Evolutionary conservation across 2,888 invertebrate genomes (phyloP).

Genomic region (Leptopilina myrica): DNA sequence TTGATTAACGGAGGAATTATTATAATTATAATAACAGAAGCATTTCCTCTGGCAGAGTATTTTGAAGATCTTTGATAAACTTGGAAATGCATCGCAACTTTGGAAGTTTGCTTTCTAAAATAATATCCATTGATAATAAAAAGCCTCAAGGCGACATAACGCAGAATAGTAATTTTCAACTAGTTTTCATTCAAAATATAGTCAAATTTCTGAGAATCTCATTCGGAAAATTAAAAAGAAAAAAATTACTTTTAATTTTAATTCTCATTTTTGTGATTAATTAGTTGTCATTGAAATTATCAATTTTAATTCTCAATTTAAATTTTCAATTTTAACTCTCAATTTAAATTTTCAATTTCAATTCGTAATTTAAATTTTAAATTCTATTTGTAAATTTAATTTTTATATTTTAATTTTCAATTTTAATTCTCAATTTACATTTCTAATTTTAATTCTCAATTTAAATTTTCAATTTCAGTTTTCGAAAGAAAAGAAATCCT

Average conservation of each 20-base stretch:
- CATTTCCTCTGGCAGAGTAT: neutral
- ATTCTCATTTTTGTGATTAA: too few species aligned
- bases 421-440: too few species aligned
- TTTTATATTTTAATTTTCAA: too few species aligned
- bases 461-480: neutral
- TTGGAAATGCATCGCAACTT: neutral
- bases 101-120: constrained; percentile 8
- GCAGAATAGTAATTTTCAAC: constrained; percentile 6
- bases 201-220: neutral
- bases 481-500: neutral
- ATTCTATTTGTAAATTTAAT: too few species aligned
- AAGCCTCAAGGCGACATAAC: neutral
- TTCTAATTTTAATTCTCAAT: too few species aligned
- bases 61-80: neutral
- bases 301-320: too few species aligned
- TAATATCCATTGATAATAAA: neutral
- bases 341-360: too few species aligned
- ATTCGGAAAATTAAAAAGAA: neutral
- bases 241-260: too few species aligned
- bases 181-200: neutral
- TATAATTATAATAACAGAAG: neutral
- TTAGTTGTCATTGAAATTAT: too few species aligned
- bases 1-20: too few species aligned
- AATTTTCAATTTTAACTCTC: too few species aligned
- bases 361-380: too few species aligned